These are phyloP conservation scores for Wiebesia pumilae DNA, from an alignment of 1,140 invertebrate species.

Conservation along the genomic window DNA sequence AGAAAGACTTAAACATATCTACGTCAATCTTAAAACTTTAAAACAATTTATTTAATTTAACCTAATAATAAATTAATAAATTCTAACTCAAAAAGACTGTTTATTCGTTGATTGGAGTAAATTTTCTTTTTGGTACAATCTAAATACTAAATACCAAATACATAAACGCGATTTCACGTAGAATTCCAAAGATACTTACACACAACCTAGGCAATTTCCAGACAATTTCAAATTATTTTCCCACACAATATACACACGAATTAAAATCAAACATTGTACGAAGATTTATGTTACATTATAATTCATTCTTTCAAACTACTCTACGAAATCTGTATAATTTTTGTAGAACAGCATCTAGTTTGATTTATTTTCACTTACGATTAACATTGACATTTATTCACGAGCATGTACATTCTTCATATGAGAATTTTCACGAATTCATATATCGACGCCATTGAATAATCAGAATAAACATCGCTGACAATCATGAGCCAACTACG, in stretches of 20 bases:
- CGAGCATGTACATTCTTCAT: neutral
- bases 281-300: conserved; percentile 28
- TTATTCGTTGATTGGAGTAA: neutral
- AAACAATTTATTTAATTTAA: too few species aligned
- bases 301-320: neutral
- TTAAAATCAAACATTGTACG: neutral
- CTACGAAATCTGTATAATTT: conserved; percentile 8
- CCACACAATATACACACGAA: neutral
- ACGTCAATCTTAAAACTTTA: too few species aligned
- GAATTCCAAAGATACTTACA: neutral
- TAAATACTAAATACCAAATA: neutral
- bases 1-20: too few species aligned
- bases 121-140: neutral
- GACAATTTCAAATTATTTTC: conserved; percentile 21
- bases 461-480: conserved; percentile 20
- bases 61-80: too few species aligned
- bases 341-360: neutral
- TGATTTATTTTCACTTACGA: conserved; percentile 44
- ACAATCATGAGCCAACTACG: conserved; percentile 14
- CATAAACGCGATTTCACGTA: neutral
- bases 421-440: conserved; percentile 5
- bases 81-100: too few species aligned
- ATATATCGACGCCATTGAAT: neutral
- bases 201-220: neutral
- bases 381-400: conserved; percentile 37